phyloP scores from a whole-genome alignment of 2,113 vertebrate species.

The Embiotoca jacksoni region DNA sequence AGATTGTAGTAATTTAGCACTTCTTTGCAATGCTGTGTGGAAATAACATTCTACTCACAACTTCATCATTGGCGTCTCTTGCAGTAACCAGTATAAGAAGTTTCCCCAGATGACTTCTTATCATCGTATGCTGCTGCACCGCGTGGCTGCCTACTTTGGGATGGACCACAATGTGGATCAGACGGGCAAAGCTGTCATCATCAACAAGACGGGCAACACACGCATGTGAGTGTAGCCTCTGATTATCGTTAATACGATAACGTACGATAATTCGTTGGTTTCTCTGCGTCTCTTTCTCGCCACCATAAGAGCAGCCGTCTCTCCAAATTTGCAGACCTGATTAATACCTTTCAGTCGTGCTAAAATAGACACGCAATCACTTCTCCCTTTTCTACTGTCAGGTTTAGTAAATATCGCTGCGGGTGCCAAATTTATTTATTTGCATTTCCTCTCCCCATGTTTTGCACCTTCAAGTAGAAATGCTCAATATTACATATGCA shows the following conservation, averaged over 20 bases:
- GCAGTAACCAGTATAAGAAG: constrained; percentile 99
- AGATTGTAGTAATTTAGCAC: background rate
- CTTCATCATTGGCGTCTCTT: constrained; percentile 16
- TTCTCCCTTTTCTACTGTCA: no score
- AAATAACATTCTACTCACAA: background rate
- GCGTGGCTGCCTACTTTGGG: constrained; percentile 98
- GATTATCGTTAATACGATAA: background rate
- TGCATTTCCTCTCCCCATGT: no score
- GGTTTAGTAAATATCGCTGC: no score
- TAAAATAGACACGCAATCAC: no score
- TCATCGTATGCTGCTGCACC: constrained; percentile 98
- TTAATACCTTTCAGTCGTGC: no score
- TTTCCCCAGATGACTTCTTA: constrained; percentile 99
- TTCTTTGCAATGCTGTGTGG: background rate
- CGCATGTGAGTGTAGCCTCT: constrained; percentile 90
- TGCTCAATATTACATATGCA: no score
- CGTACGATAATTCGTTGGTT: no score
- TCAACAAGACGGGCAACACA: constrained; percentile 99
- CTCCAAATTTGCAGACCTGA: no score
- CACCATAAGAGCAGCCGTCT: no score
- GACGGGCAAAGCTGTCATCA: constrained; percentile 98
- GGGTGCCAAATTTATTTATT: no score
- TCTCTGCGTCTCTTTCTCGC: no score
- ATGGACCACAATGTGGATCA: constrained; percentile 99
- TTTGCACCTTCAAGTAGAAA: no score